Conservation (phyloP, 2,113 vertebrate species). For the Tetrao urogallus region DNA sequence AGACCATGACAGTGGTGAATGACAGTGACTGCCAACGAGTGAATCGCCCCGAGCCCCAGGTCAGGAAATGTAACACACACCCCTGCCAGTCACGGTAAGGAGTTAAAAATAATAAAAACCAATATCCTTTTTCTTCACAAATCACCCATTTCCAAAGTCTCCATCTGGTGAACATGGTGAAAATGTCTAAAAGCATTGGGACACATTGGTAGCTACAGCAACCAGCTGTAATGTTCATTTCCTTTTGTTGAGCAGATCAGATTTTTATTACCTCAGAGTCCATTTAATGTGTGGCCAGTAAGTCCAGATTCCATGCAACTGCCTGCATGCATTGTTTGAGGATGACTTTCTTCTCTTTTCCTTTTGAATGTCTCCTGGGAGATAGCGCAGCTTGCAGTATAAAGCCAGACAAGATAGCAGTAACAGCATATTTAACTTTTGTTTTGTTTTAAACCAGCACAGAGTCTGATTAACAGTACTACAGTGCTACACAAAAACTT, state of each 20-base stretch:
- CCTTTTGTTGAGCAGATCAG: slow-evolving; percentile 36
- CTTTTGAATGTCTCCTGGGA: neutral
- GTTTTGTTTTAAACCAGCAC: neutral
- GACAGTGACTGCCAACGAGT: slow-evolving; percentile 86
- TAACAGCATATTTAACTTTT: neutral
- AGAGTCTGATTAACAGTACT: neutral
- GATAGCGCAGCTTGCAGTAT: neutral
- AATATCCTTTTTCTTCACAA: neutral
- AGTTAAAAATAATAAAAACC: neutral
- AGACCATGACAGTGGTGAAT: slow-evolving; percentile 87
- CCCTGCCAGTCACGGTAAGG: slow-evolving; percentile 93
- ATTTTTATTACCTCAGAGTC: slow-evolving; percentile 34
- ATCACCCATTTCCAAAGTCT: neutral
- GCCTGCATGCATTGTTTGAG: neutral
- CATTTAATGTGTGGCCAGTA: slow-evolving; percentile 11
- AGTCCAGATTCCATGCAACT: neutral
- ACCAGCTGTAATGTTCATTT: slow-evolving; percentile 40
- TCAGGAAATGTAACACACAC: slow-evolving; percentile 89
- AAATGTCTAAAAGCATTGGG: neutral
- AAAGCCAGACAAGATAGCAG: neutral
- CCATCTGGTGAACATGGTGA: neutral
- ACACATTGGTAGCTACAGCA: neutral
- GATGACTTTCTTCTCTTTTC: neutral
- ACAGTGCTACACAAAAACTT: neutral
- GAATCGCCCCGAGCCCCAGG: slow-evolving; percentile 86